A percentile compares a stretch with the other conserved stretches of the same genome.
These are phyloP conservation scores for Lamproptera curius DNA, from an alignment of 2,888 invertebrate species.

Conservation along the genomic window DNA sequence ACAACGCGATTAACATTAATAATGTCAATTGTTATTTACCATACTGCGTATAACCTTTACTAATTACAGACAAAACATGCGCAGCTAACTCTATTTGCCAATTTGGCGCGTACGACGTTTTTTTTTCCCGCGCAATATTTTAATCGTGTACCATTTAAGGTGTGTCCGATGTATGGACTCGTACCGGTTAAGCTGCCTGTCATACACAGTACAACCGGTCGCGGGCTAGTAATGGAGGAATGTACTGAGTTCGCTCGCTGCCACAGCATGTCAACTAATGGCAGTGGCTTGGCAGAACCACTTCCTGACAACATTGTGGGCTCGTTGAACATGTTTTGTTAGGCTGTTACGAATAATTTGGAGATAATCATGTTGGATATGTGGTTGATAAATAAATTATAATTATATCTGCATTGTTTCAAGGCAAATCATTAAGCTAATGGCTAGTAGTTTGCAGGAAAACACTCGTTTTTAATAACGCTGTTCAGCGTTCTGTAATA, in stretches of 20 bases:
- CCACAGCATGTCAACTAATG: constrained; percentile 25
- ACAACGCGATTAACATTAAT: neutral
- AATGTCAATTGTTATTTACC: neutral
- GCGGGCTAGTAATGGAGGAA: constrained; percentile 27
- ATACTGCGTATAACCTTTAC: constrained; percentile 1
- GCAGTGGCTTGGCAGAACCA: constrained; percentile 27
- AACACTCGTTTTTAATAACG: too few species aligned
- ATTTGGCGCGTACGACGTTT: constrained; percentile 41
- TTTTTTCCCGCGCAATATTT: constrained; percentile 44
- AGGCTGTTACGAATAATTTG: too few species aligned
- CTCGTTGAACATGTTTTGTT: too few species aligned
- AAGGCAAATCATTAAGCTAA: too few species aligned
- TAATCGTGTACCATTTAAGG: constrained; percentile 53
- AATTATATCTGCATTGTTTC: too few species aligned
- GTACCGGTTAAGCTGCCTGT: constrained; percentile 64
- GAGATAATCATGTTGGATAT: too few species aligned
- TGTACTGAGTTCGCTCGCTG: constrained; percentile 16
- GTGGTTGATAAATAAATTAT: too few species aligned
- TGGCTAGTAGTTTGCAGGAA: too few species aligned
- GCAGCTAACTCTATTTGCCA: constrained; percentile 12
- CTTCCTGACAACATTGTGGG: too few species aligned
- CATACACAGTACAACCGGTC: constrained; percentile 45
- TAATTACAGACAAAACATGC: constrained; percentile 18
- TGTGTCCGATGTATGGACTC: constrained; percentile 34
- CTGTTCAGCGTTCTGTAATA: too few species aligned